phyloP scores from a whole-genome alignment of 1,140 invertebrate genomes.

The Bombus ignitus region DNA sequence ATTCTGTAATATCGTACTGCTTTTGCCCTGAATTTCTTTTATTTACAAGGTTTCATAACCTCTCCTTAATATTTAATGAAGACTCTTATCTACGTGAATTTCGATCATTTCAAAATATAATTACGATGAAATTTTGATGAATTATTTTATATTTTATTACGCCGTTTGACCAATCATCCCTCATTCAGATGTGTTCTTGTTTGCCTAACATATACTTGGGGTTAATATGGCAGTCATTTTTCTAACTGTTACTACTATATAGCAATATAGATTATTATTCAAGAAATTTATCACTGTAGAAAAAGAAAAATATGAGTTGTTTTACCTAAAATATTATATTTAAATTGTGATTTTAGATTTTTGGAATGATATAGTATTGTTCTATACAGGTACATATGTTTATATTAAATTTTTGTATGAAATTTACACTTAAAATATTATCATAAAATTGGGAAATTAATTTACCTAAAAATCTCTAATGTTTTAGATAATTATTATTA shows the following conservation, averaged over 20 bases:
- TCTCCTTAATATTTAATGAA: not conserved
- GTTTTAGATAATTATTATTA: not conserved
- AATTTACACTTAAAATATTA: not conserved
- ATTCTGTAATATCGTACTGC: not conserved
- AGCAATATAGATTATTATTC: not conserved
- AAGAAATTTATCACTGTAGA: not conserved
- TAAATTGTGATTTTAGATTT: not conserved
- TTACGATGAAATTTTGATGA: not conserved
- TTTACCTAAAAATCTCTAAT: not conserved
- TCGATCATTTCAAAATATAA: not conserved
- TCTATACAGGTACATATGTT: constrained; percentile 1
- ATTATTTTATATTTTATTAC: not conserved
- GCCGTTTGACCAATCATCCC: not conserved
- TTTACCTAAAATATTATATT: not conserved
- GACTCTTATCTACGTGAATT: not conserved
- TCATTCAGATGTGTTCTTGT: constrained; percentile 6
- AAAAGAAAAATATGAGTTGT: not conserved
- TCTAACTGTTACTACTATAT: not conserved
- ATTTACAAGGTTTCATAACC: constrained; percentile 36
- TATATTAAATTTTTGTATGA: not conserved
- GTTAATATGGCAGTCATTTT: constrained; percentile 15
- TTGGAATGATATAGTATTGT: not conserved
- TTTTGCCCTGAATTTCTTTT: not conserved
- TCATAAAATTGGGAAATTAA: not conserved
- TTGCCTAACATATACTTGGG: constrained; percentile 2